These are phyloP conservation scores for Tromatobia lineatoria DNA, from an alignment of 2,888 invertebrate species.

Conservation along the genomic window DNA sequence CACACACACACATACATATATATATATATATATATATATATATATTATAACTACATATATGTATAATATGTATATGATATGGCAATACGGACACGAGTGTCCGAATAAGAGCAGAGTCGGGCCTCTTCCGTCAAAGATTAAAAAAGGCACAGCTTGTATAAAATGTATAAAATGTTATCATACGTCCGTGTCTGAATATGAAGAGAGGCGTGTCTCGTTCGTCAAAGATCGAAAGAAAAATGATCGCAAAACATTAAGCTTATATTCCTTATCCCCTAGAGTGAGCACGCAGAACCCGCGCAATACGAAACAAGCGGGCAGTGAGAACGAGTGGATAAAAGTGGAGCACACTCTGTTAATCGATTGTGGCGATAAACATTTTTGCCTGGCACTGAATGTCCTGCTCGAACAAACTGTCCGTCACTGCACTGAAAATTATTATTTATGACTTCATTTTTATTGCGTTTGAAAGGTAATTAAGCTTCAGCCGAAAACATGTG, in stretches of 20 bases:
- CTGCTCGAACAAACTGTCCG: slow-evolving; percentile 22
- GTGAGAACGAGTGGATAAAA: slow-evolving; percentile 43
- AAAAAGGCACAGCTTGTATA: too few relatives aligned
- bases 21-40: too few relatives aligned
- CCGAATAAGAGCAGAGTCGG: too few relatives aligned
- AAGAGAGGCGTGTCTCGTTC: slow-evolving; percentile 10
- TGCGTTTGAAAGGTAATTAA: slow-evolving; percentile 44
- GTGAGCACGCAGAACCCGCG: background rate
- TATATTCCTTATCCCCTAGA: background rate
- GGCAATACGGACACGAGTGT: too few relatives aligned
- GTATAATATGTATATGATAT: too few relatives aligned
- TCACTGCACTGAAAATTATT: slow-evolving; percentile 40
- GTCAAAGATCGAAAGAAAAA: slow-evolving; percentile 37
- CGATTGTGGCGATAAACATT: slow-evolving; percentile 55
- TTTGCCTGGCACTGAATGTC: slow-evolving; percentile 12
- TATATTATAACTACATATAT: too few relatives aligned
- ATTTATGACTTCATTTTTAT: slow-evolving; percentile 40
- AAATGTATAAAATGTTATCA: background rate
- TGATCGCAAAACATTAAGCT: background rate
- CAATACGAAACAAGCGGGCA: slow-evolving; percentile 18
- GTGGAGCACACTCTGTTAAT: slow-evolving; percentile 64
- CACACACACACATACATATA: too few relatives aligned
- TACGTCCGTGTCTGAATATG: background rate
- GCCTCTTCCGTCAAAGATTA: too few relatives aligned
- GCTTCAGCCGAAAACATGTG: slow-evolving; percentile 11